Conservation (phyloP, 2,113 vertebrate genomes). For the Malaclemys terrapin region DNA sequence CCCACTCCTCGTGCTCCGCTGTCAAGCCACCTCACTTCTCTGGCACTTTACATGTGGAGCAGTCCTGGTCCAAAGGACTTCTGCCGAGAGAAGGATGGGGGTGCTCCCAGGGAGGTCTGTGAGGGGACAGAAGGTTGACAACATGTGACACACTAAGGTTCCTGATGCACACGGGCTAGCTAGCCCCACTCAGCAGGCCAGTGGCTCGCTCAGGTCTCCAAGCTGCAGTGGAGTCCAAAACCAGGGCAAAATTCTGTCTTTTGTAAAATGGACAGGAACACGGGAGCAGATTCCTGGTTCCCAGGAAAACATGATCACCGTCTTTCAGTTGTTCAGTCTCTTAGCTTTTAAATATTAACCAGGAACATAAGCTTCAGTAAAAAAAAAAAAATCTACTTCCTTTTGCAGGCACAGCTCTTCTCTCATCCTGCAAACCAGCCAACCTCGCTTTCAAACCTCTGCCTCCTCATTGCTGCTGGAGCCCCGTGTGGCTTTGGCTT, state of each 20-base stretch:
- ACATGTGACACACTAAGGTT: background rate
- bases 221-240: background rate
- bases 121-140: background rate
- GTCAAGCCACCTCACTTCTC: background rate
- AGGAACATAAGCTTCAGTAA: background rate
- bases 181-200: background rate
- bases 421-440: background rate
- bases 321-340: background rate
- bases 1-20: background rate
- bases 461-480: background rate
- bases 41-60: background rate
- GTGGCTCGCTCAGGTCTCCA: background rate
- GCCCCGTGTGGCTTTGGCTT: background rate
- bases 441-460: background rate
- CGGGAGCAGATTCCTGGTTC: fast-evolving
- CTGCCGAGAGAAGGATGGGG: background rate
- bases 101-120: background rate
- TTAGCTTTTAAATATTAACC: background rate
- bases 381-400: background rate
- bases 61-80: fast-evolving
- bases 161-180: background rate
- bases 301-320: background rate
- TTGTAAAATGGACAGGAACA: background rate
- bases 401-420: background rate
- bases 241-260: background rate